Conservation (phyloP, 2,797 vertebrate species). For the Oreochromis mossambicus region DNA sequence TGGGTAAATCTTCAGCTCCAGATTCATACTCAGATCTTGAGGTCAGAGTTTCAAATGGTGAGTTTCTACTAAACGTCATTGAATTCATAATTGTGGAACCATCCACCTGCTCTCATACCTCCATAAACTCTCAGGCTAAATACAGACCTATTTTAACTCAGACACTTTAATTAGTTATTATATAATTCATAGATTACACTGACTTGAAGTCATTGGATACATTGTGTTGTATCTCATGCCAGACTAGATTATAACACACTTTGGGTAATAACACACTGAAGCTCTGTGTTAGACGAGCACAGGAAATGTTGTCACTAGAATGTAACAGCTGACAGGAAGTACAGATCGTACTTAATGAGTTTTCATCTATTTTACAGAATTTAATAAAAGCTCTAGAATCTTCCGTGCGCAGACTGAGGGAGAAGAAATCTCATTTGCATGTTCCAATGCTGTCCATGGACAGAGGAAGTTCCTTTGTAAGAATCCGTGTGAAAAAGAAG, state of each 20-base stretch:
- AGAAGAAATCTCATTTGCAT: background rate
- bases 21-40: no score
- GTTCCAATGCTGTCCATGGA: background rate
- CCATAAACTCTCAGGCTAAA: background rate
- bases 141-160: background rate
- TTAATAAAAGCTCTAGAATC: background rate
- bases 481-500: background rate
- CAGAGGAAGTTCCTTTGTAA: background rate
- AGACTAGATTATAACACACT: background rate
- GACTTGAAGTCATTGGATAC: rapidly evolving
- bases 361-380: background rate
- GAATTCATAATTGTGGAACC: rapidly evolving
- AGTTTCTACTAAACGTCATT: background rate
- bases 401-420: background rate
- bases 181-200: background rate
- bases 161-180: background rate
- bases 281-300: no score
- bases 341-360: no score
- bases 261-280: no score
- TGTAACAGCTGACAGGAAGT: no score
- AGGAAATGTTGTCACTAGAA: no score
- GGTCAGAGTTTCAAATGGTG: background rate
- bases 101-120: background rate
- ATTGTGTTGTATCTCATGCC: no score
- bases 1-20: background rate